phyloP scores from a whole-genome alignment of 2,797 vertebrate species.

The Xiphorhynchus erythropygius region DNA sequence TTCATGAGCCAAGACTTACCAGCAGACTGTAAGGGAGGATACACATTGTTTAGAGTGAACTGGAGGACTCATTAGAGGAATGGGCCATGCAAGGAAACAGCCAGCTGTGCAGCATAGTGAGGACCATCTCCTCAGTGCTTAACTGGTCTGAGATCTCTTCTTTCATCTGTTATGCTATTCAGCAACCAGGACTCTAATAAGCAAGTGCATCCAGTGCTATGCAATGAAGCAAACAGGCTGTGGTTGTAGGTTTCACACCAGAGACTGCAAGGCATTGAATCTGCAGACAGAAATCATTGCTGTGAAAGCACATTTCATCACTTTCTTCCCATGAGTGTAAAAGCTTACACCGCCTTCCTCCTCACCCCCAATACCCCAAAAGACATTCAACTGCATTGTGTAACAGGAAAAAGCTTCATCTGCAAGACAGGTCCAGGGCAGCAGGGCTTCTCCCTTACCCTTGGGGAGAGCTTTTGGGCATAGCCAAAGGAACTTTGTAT shows the following conservation, averaged over 20 bases:
- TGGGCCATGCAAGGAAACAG: background rate
- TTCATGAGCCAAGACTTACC: background rate
- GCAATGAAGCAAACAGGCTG: background rate
- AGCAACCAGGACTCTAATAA: background rate
- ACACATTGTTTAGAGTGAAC: background rate
- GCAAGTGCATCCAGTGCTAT: background rate
- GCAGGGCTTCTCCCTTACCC: background rate
- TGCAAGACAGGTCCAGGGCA: background rate
- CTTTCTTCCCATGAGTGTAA: conserved; percentile 18
- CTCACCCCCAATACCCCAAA: background rate
- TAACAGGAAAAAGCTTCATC: background rate
- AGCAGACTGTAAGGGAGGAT: background rate
- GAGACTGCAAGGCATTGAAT: background rate
- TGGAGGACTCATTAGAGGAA: background rate
- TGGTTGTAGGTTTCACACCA: background rate
- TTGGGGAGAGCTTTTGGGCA: background rate
- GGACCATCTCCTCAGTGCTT: background rate
- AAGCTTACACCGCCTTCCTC: conserved; percentile 22
- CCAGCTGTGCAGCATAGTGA: background rate
- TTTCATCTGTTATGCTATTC: background rate
- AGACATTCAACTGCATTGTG: background rate
- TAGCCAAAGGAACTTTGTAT: background rate
- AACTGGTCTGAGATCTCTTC: background rate
- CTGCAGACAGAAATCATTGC: background rate
- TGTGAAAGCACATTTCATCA: conserved; percentile 42